phyloP scores from a whole-genome alignment of 2,797 vertebrate species.

The Alcedo atthis region DNA sequence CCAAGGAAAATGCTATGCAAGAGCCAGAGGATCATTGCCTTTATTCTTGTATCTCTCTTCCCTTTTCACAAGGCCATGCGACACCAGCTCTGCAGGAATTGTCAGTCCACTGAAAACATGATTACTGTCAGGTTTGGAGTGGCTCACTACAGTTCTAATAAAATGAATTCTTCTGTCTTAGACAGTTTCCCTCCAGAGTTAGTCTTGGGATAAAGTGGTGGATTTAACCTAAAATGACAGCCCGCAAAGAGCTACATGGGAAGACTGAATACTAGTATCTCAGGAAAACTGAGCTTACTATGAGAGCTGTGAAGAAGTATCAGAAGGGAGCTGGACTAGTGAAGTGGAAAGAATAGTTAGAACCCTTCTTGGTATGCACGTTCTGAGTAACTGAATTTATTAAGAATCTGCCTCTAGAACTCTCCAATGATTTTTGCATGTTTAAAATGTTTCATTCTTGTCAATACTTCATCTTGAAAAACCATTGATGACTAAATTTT shows the following conservation, averaged over 20 bases:
- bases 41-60: neutral
- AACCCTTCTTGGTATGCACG: neutral
- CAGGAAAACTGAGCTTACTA: neutral
- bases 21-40: neutral
- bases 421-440: neutral
- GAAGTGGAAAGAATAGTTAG: neutral
- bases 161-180: neutral
- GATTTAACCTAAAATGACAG: conserved; percentile 22
- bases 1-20: neutral
- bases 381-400: neutral
- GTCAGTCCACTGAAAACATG: neutral
- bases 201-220: neutral
- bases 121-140: conserved; percentile 11
- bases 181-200: conserved; percentile 2
- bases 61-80: neutral
- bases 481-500: neutral
- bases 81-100: neutral
- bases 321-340: neutral
- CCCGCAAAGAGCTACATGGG: neutral
- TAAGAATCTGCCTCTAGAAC: neutral
- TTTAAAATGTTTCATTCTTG: neutral
- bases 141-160: neutral
- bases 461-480: neutral
- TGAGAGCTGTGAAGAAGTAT: neutral
- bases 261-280: neutral